phyloP scores from a whole-genome alignment of 2,797 vertebrate species.

The Dicrostonyx torquatus region DNA sequence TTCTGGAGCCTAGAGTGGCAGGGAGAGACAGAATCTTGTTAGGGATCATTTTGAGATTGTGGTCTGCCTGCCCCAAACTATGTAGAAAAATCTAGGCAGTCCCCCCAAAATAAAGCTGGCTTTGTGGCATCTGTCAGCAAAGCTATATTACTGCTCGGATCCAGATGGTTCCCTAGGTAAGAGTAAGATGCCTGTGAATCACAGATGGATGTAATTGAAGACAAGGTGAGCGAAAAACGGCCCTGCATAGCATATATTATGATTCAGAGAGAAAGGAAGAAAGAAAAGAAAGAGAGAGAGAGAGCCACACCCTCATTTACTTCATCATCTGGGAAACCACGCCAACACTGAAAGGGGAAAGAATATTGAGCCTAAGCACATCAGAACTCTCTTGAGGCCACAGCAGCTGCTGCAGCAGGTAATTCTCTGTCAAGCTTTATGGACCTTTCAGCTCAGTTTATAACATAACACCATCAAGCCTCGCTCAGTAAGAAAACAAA shows the following conservation, averaged over 20 bases:
- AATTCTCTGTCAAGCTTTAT: neutral
- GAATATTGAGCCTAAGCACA: accelerated
- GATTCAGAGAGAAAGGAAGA: neutral
- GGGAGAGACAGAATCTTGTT: neutral
- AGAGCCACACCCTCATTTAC: neutral
- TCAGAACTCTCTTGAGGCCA: accelerated
- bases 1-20: neutral
- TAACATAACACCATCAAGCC: neutral
- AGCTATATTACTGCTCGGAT: slow-evolving; percentile 72
- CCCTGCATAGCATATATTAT: neutral
- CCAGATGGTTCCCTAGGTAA: slow-evolving; percentile 69
- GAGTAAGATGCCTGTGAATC: slow-evolving; percentile 64
- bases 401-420: accelerated
- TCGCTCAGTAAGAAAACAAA: slow-evolving; percentile 36
- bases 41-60: slow-evolving; percentile 25
- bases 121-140: slow-evolving; percentile 79
- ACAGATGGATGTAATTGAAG: slow-evolving; percentile 72
- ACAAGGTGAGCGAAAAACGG: slow-evolving; percentile 20
- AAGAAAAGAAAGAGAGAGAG: too few species aligned
- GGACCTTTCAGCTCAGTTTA: neutral
- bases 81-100: slow-evolving; percentile 80
- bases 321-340: neutral
- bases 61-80: slow-evolving; percentile 7
- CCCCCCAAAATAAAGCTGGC: slow-evolving; percentile 72
- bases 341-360: neutral